Conservation (phyloP, 2,888 invertebrate species). For the Pterostichus madidus region DNA sequence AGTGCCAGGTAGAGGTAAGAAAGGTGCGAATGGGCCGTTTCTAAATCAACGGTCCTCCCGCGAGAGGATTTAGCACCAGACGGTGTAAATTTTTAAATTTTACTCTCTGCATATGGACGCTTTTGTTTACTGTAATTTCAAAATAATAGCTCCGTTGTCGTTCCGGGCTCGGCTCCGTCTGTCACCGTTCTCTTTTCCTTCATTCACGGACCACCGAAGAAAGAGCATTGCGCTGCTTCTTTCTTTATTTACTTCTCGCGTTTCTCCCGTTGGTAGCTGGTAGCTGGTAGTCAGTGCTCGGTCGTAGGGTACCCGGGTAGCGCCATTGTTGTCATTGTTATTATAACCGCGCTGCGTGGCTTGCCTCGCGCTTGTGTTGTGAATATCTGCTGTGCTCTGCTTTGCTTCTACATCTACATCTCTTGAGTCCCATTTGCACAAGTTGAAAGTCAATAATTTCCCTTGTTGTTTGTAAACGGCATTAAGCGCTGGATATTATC, state of each 20-base stretch:
- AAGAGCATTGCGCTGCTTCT: conserved; percentile 6
- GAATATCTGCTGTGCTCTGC: conserved; percentile 13
- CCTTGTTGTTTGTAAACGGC: conserved; percentile 53
- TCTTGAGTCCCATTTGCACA: conserved; percentile 54
- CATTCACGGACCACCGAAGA: conserved; percentile 3
- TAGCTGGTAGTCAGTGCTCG: background rate
- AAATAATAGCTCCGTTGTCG: conserved; percentile 49
- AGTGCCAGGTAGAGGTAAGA: conserved; percentile 50
- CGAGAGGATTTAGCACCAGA: conserved; percentile 46
- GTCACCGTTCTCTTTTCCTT: conserved; percentile 9
- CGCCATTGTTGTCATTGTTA: conserved; percentile 61
- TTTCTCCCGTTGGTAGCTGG: background rate
- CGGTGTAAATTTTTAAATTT: conserved; percentile 59
- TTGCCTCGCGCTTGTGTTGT: conserved; percentile 29
- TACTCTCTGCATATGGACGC: conserved; percentile 54
- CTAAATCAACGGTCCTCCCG: conserved; percentile 54
- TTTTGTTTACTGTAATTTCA: conserved; percentile 58
- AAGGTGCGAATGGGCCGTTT: conserved; percentile 54
- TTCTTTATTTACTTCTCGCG: conserved; percentile 38
- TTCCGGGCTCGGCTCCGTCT: conserved; percentile 6
- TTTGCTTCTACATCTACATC: conserved; percentile 33
- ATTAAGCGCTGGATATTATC: conserved; percentile 49
- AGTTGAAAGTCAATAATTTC: conserved; percentile 56
- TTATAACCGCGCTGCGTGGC: conserved; percentile 58
- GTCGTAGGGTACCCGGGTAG: background rate